phyloP scores from a whole-genome alignment of 2,888 invertebrate species.

The Rapana venosa region DNA sequence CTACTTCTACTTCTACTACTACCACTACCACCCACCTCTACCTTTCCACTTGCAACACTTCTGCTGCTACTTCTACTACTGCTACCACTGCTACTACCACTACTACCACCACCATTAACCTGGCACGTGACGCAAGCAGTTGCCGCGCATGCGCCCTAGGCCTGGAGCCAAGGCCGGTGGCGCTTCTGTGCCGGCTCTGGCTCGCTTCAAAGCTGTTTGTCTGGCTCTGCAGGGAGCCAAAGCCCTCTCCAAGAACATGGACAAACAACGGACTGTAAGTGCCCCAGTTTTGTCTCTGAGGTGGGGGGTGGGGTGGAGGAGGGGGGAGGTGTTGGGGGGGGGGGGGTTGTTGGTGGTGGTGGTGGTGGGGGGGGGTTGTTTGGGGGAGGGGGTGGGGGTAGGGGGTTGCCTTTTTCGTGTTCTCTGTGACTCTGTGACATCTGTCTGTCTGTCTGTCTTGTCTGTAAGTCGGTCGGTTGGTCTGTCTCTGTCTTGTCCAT shows the following conservation, averaged over 20 bases:
- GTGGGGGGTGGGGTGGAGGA: too few relatives aligned
- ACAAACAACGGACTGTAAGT: constrained; percentile 33
- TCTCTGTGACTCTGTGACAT: not conserved
- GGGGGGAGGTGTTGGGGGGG: too few relatives aligned
- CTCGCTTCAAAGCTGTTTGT: constrained; percentile 43
- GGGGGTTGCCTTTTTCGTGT: too few relatives aligned
- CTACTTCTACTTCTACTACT: not conserved
- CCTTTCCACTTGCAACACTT: too few relatives aligned
- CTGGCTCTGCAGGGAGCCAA: constrained; percentile 47
- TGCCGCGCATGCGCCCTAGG: constrained; percentile 1
- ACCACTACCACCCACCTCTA: too few relatives aligned
- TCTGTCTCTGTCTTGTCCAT: not conserved
- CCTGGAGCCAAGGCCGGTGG: not conserved
- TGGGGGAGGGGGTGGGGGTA: too few relatives aligned
- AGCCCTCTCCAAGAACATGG: constrained; percentile 21
- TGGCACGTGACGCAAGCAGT: constrained; percentile 26
- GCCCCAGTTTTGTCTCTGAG: not conserved
- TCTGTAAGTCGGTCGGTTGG: too few relatives aligned
- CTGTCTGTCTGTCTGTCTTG: not conserved
- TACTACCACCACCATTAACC: constrained; percentile 7
- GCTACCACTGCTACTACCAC: not conserved
- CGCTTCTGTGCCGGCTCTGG: not conserved
- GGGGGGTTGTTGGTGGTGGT: too few relatives aligned
- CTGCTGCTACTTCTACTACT: too few relatives aligned
- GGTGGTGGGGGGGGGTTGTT: too few relatives aligned